Evolutionary conservation across 2,113 vertebrate species (phyloP).

Genomic region (Glareola pratincola): DNA sequence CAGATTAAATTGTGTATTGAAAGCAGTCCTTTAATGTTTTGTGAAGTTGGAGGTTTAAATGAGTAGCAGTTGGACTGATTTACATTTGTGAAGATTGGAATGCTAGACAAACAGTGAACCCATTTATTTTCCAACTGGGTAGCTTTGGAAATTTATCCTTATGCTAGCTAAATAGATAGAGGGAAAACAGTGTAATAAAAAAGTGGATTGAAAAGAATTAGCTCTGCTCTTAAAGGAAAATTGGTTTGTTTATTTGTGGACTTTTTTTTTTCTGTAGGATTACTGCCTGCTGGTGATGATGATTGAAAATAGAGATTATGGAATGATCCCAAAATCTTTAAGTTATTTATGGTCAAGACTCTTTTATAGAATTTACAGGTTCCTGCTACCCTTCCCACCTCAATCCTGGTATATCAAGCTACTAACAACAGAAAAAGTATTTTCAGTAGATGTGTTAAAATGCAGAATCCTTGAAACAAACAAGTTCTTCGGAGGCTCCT

Average conservation of each 20-base stretch:
- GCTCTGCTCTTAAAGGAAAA: slow-evolving; percentile 80
- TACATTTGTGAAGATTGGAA: slow-evolving; percentile 82
- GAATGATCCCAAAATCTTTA: slow-evolving; percentile 55
- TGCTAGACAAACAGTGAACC: slow-evolving; percentile 80
- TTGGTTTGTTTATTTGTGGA: slow-evolving; percentile 78
- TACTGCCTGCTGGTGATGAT: slow-evolving; percentile 64
- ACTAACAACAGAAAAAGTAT: neutral
- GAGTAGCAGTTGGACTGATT: slow-evolving; percentile 79
- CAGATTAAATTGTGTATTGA: slow-evolving; percentile 83
- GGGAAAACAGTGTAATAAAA: slow-evolving; percentile 80
- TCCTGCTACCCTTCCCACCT: neutral
- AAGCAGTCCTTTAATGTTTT: slow-evolving; percentile 82
- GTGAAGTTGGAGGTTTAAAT: slow-evolving; percentile 80
- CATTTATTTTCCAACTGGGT: slow-evolving; percentile 81
- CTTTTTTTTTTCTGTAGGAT: slow-evolving; percentile 58
- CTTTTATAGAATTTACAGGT: neutral
- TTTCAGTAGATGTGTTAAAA: neutral
- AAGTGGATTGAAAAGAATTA: slow-evolving; percentile 82
- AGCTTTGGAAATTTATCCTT: slow-evolving; percentile 84
- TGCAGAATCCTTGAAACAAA: neutral
- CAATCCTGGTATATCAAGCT: neutral
- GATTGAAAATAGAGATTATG: slow-evolving; percentile 66
- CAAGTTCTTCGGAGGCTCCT: neutral
- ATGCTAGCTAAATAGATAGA: slow-evolving; percentile 78
- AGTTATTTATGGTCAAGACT: slow-evolving; percentile 44